A percentile compares a stretch with the other conserved stretches of the same genome.
Evolutionary conservation across 2,797 vertebrate genomes (phyloP).

Genomic region (Fundulus diaphanus): DNA sequence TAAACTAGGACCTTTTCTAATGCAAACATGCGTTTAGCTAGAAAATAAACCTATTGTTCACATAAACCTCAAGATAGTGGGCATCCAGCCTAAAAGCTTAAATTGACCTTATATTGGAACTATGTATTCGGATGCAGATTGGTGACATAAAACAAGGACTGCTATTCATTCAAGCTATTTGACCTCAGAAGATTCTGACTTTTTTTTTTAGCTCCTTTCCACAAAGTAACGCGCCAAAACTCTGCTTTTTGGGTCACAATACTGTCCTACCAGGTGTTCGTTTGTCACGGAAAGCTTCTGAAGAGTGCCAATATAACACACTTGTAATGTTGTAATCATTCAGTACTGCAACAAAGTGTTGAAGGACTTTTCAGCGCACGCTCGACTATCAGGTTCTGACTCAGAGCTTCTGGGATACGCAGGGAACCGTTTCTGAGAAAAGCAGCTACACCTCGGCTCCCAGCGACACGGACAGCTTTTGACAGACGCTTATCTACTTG

Average conservation of each 20-base stretch:
- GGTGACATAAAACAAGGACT: neutral
- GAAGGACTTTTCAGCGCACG: neutral
- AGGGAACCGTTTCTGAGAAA: neutral
- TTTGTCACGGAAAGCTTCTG: neutral
- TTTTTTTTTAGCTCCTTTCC: neutral
- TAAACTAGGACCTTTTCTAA: constrained; percentile 6
- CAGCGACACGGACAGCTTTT: neutral
- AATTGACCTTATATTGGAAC: neutral
- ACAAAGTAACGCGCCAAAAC: neutral
- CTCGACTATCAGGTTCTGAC: neutral
- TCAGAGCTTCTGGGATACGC: neutral
- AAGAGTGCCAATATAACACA: neutral
- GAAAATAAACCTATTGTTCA: neutral
- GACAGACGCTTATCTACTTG: neutral
- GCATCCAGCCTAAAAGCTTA: neutral
- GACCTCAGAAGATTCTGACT: neutral
- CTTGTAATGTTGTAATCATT: neutral
- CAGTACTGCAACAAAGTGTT: neutral
- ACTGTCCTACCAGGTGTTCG: neutral
- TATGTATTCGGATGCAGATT: neutral
- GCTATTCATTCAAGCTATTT: no score
- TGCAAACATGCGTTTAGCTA: neutral
- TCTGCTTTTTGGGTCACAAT: neutral
- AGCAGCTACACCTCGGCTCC: neutral
- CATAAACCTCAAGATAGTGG: neutral